A percentile compares a stretch with the other conserved stretches of the same genome.
phyloP scores from a whole-genome alignment of 2,888 invertebrate genomes.

The Polia nebulosa region DNA sequence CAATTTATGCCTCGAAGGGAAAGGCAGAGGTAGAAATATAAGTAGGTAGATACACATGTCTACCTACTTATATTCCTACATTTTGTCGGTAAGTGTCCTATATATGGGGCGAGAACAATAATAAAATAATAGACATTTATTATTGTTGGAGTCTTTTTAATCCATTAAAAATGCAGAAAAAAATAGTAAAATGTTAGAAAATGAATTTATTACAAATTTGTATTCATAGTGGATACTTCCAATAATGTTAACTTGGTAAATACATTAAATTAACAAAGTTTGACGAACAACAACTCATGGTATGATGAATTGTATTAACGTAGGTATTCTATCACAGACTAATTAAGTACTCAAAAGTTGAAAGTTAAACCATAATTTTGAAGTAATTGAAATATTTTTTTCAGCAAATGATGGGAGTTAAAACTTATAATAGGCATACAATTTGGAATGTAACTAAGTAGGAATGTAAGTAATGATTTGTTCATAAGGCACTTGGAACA shows the following conservation, averaged over 20 bases:
- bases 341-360: slow-evolving; percentile 81
- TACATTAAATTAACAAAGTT: slow-evolving; percentile 57
- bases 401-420: slow-evolving; percentile 13
- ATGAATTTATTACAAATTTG: slow-evolving; percentile 91
- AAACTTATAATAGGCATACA: slow-evolving; percentile 36
- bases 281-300: slow-evolving; percentile 56
- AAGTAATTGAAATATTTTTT: slow-evolving; percentile 18
- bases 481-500: slow-evolving; percentile 90
- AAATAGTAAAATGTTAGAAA: slow-evolving; percentile 87
- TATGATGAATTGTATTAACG: slow-evolving; percentile 67
- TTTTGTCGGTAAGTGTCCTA: neutral
- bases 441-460: slow-evolving; percentile 83
- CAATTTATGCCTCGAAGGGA: neutral
- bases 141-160: slow-evolving; percentile 83
- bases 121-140: slow-evolving; percentile 54
- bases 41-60: no score
- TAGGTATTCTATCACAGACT: slow-evolving; percentile 84
- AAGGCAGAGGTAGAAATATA: no score
- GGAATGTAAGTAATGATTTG: slow-evolving; percentile 87
- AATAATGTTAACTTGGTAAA: slow-evolving; percentile 39
- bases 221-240: slow-evolving; percentile 74
- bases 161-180: slow-evolving; percentile 88
- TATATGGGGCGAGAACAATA: neutral
- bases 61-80: neutral
- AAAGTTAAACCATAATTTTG: slow-evolving; percentile 46